Percentiles rank a stretch among this genome's conserved stretches.
Evolutionary conservation across 2,113 vertebrate species (phyloP).

Genomic region (Callocephalon fimbriatum): DNA sequence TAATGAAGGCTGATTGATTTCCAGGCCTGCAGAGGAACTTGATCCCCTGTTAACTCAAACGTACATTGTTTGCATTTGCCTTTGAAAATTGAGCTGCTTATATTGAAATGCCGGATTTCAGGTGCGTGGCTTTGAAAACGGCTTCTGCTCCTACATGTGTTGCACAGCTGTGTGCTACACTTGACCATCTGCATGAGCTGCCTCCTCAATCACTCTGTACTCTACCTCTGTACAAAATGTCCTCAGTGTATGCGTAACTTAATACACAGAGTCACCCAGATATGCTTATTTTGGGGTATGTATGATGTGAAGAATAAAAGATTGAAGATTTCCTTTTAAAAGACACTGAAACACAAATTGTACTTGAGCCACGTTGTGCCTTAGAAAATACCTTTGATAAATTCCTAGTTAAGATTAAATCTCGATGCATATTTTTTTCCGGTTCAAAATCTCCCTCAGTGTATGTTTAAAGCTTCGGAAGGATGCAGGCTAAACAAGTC

Average conservation of each 20-base stretch:
- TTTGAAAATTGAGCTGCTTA: not conserved
- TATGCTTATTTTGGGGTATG: not conserved
- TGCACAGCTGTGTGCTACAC: not conserved
- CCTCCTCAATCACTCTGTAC: not conserved
- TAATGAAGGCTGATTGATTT: slow-evolving; percentile 34
- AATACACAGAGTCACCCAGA: not conserved
- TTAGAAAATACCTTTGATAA: not conserved
- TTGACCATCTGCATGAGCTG: not conserved
- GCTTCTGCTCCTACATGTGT: not conserved
- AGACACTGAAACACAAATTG: not conserved
- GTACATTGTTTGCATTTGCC: not conserved
- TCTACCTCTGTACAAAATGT: not conserved
- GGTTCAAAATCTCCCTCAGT: not conserved
- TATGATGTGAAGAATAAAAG: not conserved
- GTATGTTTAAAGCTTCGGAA: not conserved
- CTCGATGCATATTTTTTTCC: not conserved
- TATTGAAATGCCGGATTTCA: not conserved
- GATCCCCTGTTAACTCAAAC: not conserved
- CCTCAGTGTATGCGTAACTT: not conserved
- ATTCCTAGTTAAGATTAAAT: not conserved
- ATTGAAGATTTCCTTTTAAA: not conserved
- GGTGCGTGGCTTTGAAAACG: not conserved
- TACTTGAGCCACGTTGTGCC: not conserved
- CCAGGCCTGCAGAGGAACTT: not conserved
- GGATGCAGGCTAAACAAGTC: not conserved